Percentiles rank a stretch among this genome's conserved stretches.
Evolutionary conservation across 1,140 invertebrate genomes (phyloP).

Genomic region (Drosophila busckii): DNA sequence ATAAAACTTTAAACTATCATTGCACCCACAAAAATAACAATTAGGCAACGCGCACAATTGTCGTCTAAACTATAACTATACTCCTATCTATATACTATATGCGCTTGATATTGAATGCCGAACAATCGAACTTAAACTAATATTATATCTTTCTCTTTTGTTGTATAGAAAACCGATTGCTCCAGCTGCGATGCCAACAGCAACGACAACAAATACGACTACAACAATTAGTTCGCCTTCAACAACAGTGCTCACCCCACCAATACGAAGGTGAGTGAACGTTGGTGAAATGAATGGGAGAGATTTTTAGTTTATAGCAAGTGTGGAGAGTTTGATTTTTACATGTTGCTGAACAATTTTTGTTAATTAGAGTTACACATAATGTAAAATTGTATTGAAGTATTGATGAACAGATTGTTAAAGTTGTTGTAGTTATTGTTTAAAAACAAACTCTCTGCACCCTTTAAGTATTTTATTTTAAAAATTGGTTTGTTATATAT

Average conservation of each 20-base stretch:
- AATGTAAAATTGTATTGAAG: too few species aligned
- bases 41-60: slow-evolving; percentile 65
- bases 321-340: too few species aligned
- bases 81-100: too few species aligned
- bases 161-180: slow-evolving; percentile 51
- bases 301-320: not conserved
- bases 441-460: too few species aligned
- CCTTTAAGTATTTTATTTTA: slow-evolving; percentile 3
- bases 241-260: slow-evolving; percentile 61
- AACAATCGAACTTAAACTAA: too few species aligned
- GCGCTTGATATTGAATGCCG: too few species aligned
- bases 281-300: not conserved
- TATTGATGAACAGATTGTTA: too few species aligned
- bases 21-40: slow-evolving; percentile 51
- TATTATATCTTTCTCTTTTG: not conserved
- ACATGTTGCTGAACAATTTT: too few species aligned
- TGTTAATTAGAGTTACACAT: too few species aligned
- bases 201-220: slow-evolving; percentile 39
- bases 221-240: slow-evolving; percentile 60
- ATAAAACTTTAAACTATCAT: slow-evolving; percentile 45
- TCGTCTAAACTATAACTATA: too few species aligned
- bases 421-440: too few species aligned
- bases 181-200: slow-evolving; percentile 46
- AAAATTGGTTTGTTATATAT: slow-evolving; percentile 1
- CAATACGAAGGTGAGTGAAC: slow-evolving; percentile 64